Percentiles rank a stretch among this genome's conserved stretches.
phyloP scores from a whole-genome alignment of 2,888 invertebrate genomes.

The Heliconius charithonia region DNA sequence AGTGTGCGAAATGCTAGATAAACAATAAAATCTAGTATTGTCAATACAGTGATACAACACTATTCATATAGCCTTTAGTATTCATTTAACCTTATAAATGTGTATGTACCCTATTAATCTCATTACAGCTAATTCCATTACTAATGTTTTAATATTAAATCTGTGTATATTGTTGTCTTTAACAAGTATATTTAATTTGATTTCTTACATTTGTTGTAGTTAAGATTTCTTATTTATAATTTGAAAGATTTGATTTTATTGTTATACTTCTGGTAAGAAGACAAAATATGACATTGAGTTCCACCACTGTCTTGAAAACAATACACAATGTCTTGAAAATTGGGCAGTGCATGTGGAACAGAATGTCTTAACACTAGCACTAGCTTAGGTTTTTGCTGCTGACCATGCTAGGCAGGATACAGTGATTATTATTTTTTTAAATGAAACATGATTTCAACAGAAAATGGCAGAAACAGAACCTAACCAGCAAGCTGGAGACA shows the following conservation, averaged over 20 bases:
- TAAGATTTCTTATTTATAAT: too few species aligned
- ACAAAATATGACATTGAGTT: not conserved
- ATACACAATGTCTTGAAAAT: not conserved
- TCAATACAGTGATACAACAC: not conserved
- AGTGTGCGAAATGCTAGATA: too few species aligned
- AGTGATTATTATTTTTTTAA: not conserved
- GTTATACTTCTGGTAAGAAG: not conserved
- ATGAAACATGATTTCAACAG: slow-evolving; percentile 47
- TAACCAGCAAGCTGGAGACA: slow-evolving; percentile 59
- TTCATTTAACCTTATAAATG: not conserved
- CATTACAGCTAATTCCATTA: slow-evolving; percentile 18
- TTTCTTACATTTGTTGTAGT: not conserved
- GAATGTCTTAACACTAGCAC: too few species aligned
- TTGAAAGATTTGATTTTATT: not conserved
- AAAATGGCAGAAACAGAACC: slow-evolving; percentile 71
- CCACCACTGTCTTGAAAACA: not conserved
- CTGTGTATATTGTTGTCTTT: slow-evolving; percentile 1
- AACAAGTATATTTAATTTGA: not conserved
- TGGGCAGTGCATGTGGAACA: too few species aligned
- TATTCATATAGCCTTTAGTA: not conserved
- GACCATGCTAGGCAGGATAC: not conserved
- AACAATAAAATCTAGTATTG: not conserved
- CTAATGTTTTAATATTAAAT: not conserved
- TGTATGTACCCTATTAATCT: slow-evolving; percentile 10
- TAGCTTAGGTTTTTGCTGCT: not conserved